Base-by-base conservation (phyloP, 1,140 invertebrate species). In the Condylostylus longicornis region DNA sequence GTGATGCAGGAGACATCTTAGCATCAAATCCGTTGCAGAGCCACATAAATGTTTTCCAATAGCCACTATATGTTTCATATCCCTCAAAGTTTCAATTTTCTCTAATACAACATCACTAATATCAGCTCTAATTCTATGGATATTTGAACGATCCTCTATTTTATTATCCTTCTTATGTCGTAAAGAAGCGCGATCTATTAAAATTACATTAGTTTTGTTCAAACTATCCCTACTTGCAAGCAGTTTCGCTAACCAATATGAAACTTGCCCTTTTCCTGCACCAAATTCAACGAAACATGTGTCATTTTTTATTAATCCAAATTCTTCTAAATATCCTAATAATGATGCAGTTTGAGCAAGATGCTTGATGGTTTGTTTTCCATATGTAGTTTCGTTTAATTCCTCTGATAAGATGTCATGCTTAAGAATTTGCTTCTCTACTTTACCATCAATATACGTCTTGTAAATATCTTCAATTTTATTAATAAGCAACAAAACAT, bases 1-100 rank as follows among this genome's bases (percentile, higher is more conserved):
- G 49, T 43, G 46, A 35, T 60, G 54, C 22, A 62, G 52, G 28
- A 82, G 43, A 57, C 82, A 86, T 29, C 72, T 69, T 34, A 85
- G 49, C 4, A 80, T 72, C 28, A 79, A 67, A 65, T 84, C 80
- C 43, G 83, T 86, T 21, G 83, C 85, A 14, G 64, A 72, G 2
- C 86, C 85, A 58, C 85, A 91, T 13, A 91, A 65, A 64, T 91
- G 86, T 63, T 91, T 91, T 0, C 82, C 79, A 19, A 86, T 58
- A 2, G 72, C 83, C 28, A 88, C 75, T 30, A 78, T 66, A 27
- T 53, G 46, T 12, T 54, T 28, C 21, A 54, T 62, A 21, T 60
- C 43, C 23, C 57, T 44, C 19, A 80, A 55, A 31, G 63, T 60
- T 4, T 67, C 53, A 22, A 82, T 54, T 17, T 64, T 58, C n/a